Conservation (phyloP, 2,888 invertebrate genomes). For the Pterostichus madidus region DNA sequence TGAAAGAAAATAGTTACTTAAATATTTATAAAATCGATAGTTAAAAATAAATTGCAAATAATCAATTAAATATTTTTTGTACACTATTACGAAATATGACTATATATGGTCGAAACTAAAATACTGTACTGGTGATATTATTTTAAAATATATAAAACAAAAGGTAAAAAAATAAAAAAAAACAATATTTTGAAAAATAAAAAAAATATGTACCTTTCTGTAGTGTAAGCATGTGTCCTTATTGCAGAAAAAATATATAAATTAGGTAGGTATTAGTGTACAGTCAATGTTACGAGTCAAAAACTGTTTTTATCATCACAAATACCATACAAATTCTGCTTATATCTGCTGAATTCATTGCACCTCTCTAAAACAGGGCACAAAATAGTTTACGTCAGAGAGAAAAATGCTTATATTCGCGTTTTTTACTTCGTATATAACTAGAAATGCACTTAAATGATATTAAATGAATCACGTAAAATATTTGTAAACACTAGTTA, state of each 20-base stretch:
- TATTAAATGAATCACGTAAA: background rate
- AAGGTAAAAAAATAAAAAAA: slow-evolving; percentile 5
- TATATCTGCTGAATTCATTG: slow-evolving; percentile 62
- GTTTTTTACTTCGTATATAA: slow-evolving; percentile 10
- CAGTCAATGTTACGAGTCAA: slow-evolving; percentile 63
- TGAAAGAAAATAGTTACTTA: slow-evolving; percentile 70
- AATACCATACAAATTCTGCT: slow-evolving; percentile 66
- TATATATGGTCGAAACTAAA: slow-evolving; percentile 43
- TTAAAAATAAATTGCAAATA: slow-evolving; percentile 38
- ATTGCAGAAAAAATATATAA: slow-evolving; percentile 64
- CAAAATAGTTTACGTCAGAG: slow-evolving; percentile 57
- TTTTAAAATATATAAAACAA: no score
- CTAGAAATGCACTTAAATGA: slow-evolving; percentile 11
- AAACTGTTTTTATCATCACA: slow-evolving; percentile 65
- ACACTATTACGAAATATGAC: slow-evolving; percentile 28
- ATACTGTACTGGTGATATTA: background rate
- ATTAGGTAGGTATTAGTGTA: slow-evolving; percentile 58
- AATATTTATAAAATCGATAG: slow-evolving; percentile 28
- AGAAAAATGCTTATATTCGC: slow-evolving; percentile 33
- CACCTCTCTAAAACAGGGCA: slow-evolving; percentile 63
- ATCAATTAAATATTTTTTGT: slow-evolving; percentile 40
- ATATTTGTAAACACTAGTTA: background rate
- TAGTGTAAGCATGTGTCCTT: slow-evolving; percentile 67
- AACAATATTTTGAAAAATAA: slow-evolving; percentile 32
- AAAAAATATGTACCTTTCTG: slow-evolving; percentile 65